A percentile compares a stretch with the other conserved stretches of the same genome.
Conservation (phyloP, 2,113 vertebrate genomes). For the Tautogolabrus adspersus region DNA sequence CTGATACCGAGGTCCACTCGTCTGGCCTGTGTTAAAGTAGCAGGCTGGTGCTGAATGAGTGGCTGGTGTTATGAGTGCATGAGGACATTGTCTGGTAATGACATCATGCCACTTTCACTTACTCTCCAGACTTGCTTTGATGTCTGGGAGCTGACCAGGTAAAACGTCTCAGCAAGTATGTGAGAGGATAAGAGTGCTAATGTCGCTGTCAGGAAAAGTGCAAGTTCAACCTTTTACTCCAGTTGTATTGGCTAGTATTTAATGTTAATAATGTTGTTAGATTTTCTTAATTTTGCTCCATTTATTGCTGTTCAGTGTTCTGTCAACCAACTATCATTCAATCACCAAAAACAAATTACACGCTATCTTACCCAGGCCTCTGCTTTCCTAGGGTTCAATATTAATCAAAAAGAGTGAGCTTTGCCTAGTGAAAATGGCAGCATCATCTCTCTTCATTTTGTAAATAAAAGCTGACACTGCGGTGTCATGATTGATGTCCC, state of each 20-base stretch:
- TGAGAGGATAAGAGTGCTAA: conserved; percentile 27
- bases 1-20: conserved; percentile 65
- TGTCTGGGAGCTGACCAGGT: conserved; percentile 67
- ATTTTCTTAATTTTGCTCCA: not conserved
- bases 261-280: not conserved
- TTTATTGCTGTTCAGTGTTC: conserved; percentile 7
- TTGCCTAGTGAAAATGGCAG: not conserved
- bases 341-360: not conserved
- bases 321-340: conserved; percentile 16
- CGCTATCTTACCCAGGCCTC: conserved; percentile 1
- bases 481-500: conserved; percentile 16
- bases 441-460: conserved; percentile 15
- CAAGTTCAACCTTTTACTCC: not conserved
- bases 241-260: not conserved
- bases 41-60: conserved; percentile 57
- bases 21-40: conserved; percentile 73
- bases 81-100: conserved; percentile 61
- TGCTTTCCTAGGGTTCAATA: not conserved
- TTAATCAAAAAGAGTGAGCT: conserved; percentile 34
- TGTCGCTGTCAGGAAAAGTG: conserved; percentile 1
- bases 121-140: conserved; percentile 60
- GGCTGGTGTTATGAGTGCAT: conserved; percentile 43
- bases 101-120: conserved; percentile 61
- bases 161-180: conserved; percentile 51
- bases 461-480: conserved; percentile 17